phyloP scores from a whole-genome alignment of 1,140 invertebrate genomes.

The Pseudachorutes palmiensis region DNA sequence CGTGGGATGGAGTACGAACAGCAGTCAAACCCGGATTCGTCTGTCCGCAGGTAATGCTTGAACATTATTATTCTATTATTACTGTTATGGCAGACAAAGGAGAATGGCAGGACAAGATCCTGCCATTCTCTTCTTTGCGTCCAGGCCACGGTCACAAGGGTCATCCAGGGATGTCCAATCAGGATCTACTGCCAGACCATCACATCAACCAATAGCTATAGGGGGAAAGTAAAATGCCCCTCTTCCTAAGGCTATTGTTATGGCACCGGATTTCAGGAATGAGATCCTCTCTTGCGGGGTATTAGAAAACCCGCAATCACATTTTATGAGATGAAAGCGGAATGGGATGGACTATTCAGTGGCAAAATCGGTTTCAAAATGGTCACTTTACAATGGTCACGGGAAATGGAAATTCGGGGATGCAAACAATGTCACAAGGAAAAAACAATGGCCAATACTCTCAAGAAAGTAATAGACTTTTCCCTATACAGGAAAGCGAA shows the following conservation, averaged over 20 bases:
- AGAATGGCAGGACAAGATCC: not conserved
- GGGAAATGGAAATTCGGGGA: no score
- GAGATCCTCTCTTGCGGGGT: not conserved
- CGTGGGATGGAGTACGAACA: slow-evolving; percentile 72
- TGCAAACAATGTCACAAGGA: no score
- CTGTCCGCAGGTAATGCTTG: slow-evolving; percentile 32
- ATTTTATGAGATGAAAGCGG: not conserved
- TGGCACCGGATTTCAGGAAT: no score
- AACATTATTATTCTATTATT: not conserved
- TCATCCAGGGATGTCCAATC: no score
- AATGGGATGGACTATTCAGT: not conserved
- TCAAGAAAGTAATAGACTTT: no score
- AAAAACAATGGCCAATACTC: no score
- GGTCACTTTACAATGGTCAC: no score
- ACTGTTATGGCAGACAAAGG: not conserved
- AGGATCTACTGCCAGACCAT: no score
- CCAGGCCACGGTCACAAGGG: no score
- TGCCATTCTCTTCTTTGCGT: not conserved
- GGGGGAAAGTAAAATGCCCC: not conserved
- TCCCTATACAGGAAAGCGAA: no score
- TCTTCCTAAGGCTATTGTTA: not conserved
- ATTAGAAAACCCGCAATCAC: not conserved
- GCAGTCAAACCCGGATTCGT: slow-evolving; percentile 35
- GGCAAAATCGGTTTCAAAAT: not conserved
- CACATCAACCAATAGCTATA: no score